Percentiles rank a stretch among this genome's conserved stretches.
Conservation (phyloP, 2,113 vertebrate species). For the Canis aureus region DNA sequence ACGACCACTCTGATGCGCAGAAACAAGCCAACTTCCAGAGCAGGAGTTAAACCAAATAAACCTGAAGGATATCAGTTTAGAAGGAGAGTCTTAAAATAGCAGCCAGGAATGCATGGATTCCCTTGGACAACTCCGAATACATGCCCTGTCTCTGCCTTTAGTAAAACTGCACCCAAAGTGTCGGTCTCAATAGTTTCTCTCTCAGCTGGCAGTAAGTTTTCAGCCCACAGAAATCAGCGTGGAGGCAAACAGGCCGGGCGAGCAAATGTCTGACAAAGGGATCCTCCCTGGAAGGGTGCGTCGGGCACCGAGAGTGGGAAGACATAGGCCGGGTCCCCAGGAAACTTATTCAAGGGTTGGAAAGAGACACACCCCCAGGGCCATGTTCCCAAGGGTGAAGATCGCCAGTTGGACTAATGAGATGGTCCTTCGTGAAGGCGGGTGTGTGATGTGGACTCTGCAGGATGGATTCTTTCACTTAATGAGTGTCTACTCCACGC, state of each 20-base stretch:
- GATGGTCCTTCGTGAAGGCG: not conserved
- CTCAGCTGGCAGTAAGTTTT: not conserved
- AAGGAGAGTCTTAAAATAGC: constrained; percentile 61
- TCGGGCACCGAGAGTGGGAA: not conserved
- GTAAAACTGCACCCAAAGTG: not conserved
- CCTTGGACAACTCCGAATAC: constrained; percentile 54
- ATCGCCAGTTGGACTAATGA: not conserved
- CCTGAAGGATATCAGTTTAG: constrained; percentile 30
- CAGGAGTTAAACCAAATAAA: constrained; percentile 75
- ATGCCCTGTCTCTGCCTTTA: constrained; percentile 4
- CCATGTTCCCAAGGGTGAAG: not conserved
- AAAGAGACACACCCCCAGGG: not conserved
- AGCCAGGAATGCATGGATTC: constrained; percentile 56
- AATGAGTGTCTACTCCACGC: not conserved
- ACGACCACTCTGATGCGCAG: not conserved
- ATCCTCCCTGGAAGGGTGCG: not conserved
- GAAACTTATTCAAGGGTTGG: not conserved
- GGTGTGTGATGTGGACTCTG: not conserved
- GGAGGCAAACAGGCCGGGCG: not conserved
- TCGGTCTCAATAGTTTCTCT: not conserved
- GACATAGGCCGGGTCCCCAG: not conserved
- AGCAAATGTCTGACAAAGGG: not conserved
- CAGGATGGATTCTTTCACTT: not conserved
- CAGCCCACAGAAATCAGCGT: not conserved
- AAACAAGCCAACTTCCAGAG: not conserved